Evolutionary conservation across 35 echinoderm and acorn worm genomes (phyloP).

Genomic region (Heliocidaris tuberculata): DNA sequence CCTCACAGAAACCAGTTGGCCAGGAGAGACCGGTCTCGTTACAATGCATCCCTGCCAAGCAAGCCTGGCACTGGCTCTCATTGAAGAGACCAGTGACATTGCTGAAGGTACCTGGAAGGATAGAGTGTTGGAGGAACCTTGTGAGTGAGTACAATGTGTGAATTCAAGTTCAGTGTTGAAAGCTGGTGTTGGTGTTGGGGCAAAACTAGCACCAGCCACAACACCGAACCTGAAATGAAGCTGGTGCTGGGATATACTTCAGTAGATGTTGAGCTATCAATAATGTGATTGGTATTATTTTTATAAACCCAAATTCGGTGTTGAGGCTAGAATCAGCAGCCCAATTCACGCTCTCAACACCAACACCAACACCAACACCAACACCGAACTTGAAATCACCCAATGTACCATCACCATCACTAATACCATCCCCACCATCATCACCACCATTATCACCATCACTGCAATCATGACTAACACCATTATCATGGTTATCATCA

Average conservation of each 20-base stretch:
- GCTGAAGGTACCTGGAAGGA: slow-evolving; percentile 75
- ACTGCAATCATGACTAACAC: neutral
- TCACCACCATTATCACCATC: neutral
- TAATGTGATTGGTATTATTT: no score
- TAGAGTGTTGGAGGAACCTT: neutral
- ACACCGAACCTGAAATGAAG: no score
- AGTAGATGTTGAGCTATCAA: no score
- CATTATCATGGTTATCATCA: neutral
- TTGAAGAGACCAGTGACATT: slow-evolving; percentile 65
- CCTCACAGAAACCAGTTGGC: slow-evolving; percentile 80
- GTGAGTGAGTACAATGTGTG: neutral
- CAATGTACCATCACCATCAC: slow-evolving; percentile 22
- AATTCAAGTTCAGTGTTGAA: neutral
- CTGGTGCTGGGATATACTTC: no score
- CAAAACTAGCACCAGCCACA: no score
- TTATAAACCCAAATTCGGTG: no score
- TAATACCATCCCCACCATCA: neutral
- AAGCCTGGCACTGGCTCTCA: slow-evolving; percentile 66
- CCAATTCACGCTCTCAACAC: no score
- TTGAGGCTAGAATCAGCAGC: no score
- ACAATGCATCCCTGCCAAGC: slow-evolving; percentile 90
- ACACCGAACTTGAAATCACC: neutral
- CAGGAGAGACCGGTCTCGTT: slow-evolving; percentile 76
- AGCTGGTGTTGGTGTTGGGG: no score
- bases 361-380: no score